Evolutionary conservation across 2,888 invertebrate species (phyloP).

Genomic region (Cheilosia grossa): DNA sequence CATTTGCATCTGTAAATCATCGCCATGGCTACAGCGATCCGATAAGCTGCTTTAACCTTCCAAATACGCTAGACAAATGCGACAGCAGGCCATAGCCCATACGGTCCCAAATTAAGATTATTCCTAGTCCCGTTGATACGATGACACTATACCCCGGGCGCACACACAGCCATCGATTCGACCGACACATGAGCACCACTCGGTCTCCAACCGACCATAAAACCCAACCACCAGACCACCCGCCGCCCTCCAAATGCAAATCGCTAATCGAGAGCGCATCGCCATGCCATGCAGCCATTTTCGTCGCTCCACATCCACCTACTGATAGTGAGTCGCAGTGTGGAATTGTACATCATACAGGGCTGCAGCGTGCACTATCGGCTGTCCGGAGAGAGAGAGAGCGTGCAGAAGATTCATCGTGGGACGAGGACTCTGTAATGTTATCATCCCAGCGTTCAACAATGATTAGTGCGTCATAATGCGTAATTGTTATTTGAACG

Average conservation of each 20-base stretch:
- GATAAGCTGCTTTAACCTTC: slow-evolving; percentile 66
- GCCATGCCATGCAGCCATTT: slow-evolving; percentile 43
- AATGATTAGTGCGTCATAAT: slow-evolving; percentile 73
- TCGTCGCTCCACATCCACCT: neutral
- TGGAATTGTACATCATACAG: too few species aligned
- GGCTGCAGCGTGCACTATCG: slow-evolving; percentile 1
- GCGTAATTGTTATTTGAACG: slow-evolving; percentile 74
- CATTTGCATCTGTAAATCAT: slow-evolving; percentile 68
- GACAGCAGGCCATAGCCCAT: slow-evolving; percentile 55
- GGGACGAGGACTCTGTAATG: slow-evolving; percentile 62
- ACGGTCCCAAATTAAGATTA: slow-evolving; percentile 64
- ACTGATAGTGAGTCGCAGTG: too few species aligned
- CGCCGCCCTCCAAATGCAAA: slow-evolving; percentile 21
- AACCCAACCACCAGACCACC: neutral
- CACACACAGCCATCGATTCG: neutral
- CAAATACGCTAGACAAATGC: slow-evolving; percentile 63
- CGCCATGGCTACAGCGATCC: slow-evolving; percentile 50
- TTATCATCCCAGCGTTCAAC: slow-evolving; percentile 67
- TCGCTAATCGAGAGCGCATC: slow-evolving; percentile 60
- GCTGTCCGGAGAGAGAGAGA: slow-evolving; percentile 3
- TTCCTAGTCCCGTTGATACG: slow-evolving; percentile 49
- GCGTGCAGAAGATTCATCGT: slow-evolving; percentile 60
- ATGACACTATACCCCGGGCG: slow-evolving; percentile 39
- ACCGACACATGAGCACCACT: slow-evolving; percentile 36
- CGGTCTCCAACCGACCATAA: slow-evolving; percentile 39